These are phyloP conservation scores for Chaetogeoica ovagalla DNA, from an alignment of 2,888 invertebrate genomes.

Conservation along the genomic window DNA sequence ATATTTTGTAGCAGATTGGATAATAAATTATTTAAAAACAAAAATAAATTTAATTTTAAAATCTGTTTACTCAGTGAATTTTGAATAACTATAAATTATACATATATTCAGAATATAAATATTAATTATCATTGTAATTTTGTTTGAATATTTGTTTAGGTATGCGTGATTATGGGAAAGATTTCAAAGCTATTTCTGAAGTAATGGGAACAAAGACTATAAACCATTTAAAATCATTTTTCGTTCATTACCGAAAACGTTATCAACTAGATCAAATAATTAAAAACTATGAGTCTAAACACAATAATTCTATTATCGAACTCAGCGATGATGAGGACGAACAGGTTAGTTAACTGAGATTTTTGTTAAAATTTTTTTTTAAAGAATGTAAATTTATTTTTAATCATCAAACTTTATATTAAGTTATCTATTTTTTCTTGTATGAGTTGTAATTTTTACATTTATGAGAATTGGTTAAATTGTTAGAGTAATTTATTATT, in stretches of 20 bases:
- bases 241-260: constrained; percentile 84
- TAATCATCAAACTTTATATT: no score
- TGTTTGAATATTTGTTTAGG: constrained; percentile 60
- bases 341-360: constrained; percentile 6
- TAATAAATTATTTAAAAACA: no score
- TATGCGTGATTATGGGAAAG: constrained; percentile 69
- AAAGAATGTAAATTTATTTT: no score
- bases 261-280: constrained; percentile 85
- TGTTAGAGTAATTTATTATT: not conserved
- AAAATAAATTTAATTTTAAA: no score
- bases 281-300: constrained; percentile 82
- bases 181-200: constrained; percentile 92
- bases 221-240: constrained; percentile 88
- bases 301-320: constrained; percentile 57
- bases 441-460: not conserved
- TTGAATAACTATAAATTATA: not conserved
- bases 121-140: no score
- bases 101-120: not conserved
- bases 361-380: not conserved
- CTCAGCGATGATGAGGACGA: constrained; percentile 42
- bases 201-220: constrained; percentile 94
- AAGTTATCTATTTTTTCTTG: no score
- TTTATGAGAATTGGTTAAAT: not conserved
- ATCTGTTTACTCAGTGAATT: not conserved
- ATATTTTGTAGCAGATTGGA: no score